Evolutionary conservation across 2,113 vertebrate genomes (phyloP).

Genomic region (Sinocyclocheilus maitianheensis): DNA sequence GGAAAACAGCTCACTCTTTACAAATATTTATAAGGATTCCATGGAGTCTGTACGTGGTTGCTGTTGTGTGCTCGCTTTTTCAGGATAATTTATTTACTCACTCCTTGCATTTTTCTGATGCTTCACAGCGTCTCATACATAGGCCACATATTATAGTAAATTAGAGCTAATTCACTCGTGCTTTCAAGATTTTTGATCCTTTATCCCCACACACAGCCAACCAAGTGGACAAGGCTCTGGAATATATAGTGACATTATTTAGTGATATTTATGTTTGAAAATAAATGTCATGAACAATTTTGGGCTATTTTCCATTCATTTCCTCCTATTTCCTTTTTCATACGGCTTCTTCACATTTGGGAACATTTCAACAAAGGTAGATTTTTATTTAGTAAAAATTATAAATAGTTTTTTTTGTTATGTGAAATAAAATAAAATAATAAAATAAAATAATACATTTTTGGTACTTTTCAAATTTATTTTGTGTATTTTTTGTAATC

Average conservation of each 20-base stretch:
- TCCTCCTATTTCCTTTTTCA: neutral
- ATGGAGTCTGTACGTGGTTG: neutral
- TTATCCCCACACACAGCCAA: slow-evolving; percentile 1
- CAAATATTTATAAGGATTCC: slow-evolving; percentile 33
- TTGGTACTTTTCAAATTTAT: no score
- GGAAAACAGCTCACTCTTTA: slow-evolving; percentile 9
- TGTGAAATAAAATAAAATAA: no score
- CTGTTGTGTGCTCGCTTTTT: neutral
- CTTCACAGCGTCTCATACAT: neutral
- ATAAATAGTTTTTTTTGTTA: neutral
- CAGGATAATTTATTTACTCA: neutral
- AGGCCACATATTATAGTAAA: neutral
- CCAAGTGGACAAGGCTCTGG: neutral
- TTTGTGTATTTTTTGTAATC: no score
- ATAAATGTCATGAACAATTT: neutral
- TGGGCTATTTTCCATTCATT: neutral
- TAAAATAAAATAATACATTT: no score
- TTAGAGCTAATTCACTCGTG: slow-evolving; percentile 1
- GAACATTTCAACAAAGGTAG: neutral
- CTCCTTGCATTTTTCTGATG: slow-evolving; percentile 4
- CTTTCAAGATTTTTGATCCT: slow-evolving; percentile 12
- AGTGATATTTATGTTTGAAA: neutral
- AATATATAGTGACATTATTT: neutral
- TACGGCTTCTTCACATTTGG: neutral
- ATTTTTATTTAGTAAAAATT: slow-evolving; percentile 8